phyloP scores from a whole-genome alignment of 1,140 invertebrate genomes.

The Kradibia gibbosae region DNA sequence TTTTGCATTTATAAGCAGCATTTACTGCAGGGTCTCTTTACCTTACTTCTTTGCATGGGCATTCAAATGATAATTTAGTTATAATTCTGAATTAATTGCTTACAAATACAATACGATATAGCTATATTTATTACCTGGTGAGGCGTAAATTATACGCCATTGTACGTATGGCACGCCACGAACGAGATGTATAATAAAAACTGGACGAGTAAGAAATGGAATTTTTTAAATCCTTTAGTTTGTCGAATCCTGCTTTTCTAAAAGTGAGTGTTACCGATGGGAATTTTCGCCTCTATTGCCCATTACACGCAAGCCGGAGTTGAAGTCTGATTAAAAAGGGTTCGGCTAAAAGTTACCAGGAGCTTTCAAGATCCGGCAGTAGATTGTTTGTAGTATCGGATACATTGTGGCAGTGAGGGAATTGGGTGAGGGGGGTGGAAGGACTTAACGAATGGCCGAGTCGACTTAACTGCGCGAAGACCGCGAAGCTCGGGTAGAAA shows the following conservation, averaged over 20 bases:
- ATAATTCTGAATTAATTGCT: no score
- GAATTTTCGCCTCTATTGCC: neutral
- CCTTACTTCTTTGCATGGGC: no score
- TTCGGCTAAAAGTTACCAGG: slow-evolving; percentile 27
- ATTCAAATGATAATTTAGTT: no score
- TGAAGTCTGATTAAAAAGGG: slow-evolving; percentile 43
- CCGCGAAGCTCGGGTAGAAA: neutral
- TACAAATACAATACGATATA: no score
- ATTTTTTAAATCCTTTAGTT: neutral
- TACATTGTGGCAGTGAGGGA: slow-evolving; percentile 28
- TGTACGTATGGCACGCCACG: no score
- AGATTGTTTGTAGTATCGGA: slow-evolving; percentile 22
- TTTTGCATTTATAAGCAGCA: no score
- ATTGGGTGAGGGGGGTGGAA: neutral
- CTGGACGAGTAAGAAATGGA: no score
- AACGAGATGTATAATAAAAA: no score
- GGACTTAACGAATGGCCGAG: slow-evolving; percentile 50
- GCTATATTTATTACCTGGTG: no score
- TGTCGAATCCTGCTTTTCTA: neutral
- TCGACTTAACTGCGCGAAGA: slow-evolving; percentile 37
- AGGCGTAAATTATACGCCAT: no score
- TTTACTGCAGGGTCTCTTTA: no score
- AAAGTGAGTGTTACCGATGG: neutral
- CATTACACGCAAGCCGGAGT: neutral
- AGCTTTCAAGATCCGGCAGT: slow-evolving; percentile 31